phyloP scores from a whole-genome alignment of 2,797 vertebrate genomes.

The Dendrocincla fuliginosa region DNA sequence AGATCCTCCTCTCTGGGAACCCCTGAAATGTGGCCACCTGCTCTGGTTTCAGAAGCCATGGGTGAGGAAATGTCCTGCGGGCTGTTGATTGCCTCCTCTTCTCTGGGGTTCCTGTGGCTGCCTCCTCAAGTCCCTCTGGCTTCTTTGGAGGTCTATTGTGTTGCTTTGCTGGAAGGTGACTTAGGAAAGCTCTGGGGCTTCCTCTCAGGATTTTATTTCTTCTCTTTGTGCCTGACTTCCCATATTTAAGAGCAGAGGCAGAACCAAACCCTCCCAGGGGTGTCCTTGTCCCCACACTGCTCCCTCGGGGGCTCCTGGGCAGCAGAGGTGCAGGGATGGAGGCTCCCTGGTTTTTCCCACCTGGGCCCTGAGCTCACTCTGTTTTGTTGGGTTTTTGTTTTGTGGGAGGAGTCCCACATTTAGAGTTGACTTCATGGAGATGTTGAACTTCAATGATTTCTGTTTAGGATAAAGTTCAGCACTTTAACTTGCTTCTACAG shows the following conservation, averaged over 20 bases:
- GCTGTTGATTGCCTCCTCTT: background rate
- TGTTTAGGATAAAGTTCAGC: background rate
- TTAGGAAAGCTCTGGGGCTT: background rate
- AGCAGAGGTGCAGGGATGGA: background rate
- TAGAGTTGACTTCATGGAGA: background rate
- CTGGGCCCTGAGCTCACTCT: background rate
- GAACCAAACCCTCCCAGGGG: rapidly evolving
- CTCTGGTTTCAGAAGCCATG: background rate
- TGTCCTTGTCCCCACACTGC: background rate
- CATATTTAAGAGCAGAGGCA: background rate
- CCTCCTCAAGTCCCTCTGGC: background rate
- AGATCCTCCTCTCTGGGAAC: background rate
- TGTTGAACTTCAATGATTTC: background rate
- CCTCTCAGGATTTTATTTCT: background rate
- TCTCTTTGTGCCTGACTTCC: background rate
- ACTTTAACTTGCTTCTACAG: background rate
- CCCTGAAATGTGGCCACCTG: background rate
- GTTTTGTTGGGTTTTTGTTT: background rate
- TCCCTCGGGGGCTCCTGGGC: background rate
- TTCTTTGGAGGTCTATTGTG: background rate
- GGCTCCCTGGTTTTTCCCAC: background rate
- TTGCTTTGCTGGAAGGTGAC: background rate
- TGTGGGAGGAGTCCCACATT: background rate
- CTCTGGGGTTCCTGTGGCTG: background rate
- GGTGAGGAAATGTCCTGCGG: background rate